Evolutionary conservation across 2,888 invertebrate species (phyloP).

Genomic region (Podotricha telesiphe): DNA sequence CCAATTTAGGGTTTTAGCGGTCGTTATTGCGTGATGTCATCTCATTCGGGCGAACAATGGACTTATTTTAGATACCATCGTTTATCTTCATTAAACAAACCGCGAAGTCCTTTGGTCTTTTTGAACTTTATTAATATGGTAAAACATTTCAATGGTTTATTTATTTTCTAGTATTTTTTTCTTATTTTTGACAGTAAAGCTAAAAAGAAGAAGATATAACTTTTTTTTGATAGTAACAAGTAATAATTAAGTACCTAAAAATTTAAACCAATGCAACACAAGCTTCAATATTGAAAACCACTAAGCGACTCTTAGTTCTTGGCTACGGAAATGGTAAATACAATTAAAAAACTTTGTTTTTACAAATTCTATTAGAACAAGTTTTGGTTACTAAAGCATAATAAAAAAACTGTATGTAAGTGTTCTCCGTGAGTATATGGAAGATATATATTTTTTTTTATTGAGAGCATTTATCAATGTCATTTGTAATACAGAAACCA

Average conservation of each 20-base stretch:
- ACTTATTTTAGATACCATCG: conserved; percentile 33
- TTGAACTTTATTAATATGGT: conserved; percentile 28
- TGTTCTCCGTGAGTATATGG: too few relatives aligned
- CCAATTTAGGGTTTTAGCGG: conserved; percentile 34
- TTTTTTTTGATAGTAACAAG: too few relatives aligned
- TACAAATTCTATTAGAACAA: too few relatives aligned
- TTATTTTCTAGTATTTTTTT: conserved; percentile 11
- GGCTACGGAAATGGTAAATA: not conserved
- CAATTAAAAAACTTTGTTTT: not conserved
- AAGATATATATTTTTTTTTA: too few relatives aligned
- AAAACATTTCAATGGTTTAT: conserved; percentile 2
- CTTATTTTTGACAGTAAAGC: not conserved
- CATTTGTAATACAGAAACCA: too few relatives aligned
- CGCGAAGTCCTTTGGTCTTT: conserved; percentile 27
- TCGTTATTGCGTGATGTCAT: conserved; percentile 40
- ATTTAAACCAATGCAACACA: not conserved
- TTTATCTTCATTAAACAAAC: conserved; percentile 36
- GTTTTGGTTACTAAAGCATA: too few relatives aligned
- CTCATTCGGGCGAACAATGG: conserved; percentile 35
- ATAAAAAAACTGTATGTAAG: too few relatives aligned
- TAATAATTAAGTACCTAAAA: too few relatives aligned
- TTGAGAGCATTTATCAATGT: too few relatives aligned
- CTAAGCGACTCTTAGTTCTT: not conserved
- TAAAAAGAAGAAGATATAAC: too few relatives aligned
- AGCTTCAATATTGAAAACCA: not conserved